These are phyloP conservation scores for Rhingia campestris DNA, from an alignment of 2,888 invertebrate species.

Conservation along the genomic window DNA sequence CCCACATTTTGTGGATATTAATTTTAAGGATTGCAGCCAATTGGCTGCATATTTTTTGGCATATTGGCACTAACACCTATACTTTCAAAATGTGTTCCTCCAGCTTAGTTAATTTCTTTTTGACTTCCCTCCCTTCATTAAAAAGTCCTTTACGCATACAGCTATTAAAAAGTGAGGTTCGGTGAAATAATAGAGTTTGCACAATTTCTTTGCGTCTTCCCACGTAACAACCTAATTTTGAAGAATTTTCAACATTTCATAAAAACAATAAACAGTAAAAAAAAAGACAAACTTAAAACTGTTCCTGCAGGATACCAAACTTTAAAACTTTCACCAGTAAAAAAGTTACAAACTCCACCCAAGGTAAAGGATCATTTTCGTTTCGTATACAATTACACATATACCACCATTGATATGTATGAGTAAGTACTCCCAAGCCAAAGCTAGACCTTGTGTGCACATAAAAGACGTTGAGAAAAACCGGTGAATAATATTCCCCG, in stretches of 20 bases:
- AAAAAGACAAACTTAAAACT: background rate
- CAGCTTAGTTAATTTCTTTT: too few relatives aligned
- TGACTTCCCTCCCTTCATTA: too few relatives aligned
- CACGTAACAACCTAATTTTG: slow-evolving; percentile 2
- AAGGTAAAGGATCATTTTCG: slow-evolving; percentile 12
- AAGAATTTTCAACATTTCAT: background rate
- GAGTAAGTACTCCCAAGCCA: background rate
- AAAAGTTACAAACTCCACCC: slow-evolving; percentile 11
- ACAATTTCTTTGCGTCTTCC: too few relatives aligned
- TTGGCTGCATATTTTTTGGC: too few relatives aligned
- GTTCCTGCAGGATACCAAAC: background rate
- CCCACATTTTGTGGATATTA: too few relatives aligned
- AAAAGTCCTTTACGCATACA: too few relatives aligned
- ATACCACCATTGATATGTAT: background rate
- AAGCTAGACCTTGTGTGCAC: background rate
- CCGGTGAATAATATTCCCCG: slow-evolving; percentile 36
- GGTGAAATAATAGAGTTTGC: too few relatives aligned
- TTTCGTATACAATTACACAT: background rate
- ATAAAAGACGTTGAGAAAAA: background rate
- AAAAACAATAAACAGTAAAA: background rate
- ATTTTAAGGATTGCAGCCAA: too few relatives aligned
- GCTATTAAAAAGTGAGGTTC: too few relatives aligned
- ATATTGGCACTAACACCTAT: too few relatives aligned
- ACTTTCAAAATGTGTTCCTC: too few relatives aligned
- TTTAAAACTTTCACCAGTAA: slow-evolving; percentile 8